Conservation (phyloP, 2,888 invertebrate species). For the Lycaena phlaeas region DNA sequence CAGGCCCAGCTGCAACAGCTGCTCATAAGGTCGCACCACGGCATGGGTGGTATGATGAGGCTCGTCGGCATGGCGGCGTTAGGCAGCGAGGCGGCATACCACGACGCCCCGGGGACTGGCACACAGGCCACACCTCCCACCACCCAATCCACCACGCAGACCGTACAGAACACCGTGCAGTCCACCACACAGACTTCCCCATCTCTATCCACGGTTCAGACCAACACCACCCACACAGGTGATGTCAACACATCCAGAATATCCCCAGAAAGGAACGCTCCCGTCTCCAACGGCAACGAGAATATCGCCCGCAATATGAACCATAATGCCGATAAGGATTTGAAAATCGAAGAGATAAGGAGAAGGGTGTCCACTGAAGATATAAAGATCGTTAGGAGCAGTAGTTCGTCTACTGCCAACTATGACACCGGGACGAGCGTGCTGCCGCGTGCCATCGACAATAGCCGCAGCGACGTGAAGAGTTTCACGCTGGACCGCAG, state of each 20-base stretch:
- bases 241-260: conserved; percentile 38
- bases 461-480: conserved; percentile 10
- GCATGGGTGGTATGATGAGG: conserved; percentile 62
- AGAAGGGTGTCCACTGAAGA: conserved; percentile 36
- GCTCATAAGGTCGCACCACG: conserved; percentile 75
- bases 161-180: conserved; percentile 59
- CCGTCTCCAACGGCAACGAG: conserved; percentile 31
- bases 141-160: conserved; percentile 62
- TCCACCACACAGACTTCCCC: conserved; percentile 65
- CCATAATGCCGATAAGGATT: conserved; percentile 22
- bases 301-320: conserved; percentile 17
- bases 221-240: conserved; percentile 57
- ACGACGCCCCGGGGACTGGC: conserved; percentile 56
- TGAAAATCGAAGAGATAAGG: conserved; percentile 52
- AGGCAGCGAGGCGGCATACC: conserved; percentile 61
- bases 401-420: conserved; percentile 26
- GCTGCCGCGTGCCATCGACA: conserved; percentile 6
- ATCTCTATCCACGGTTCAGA: conserved; percentile 59
- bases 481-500: conserved; percentile 50
- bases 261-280: conserved; percentile 18
- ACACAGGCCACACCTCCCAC: conserved; percentile 60
- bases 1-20: conserved; percentile 87
- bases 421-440: conserved; percentile 22
- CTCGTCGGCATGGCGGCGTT: conserved; percentile 61
- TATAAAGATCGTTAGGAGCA: conserved; percentile 27